Percentiles rank a stretch among this genome's conserved stretches.
These are phyloP conservation scores for Mobula birostris DNA, from an alignment of 2,113 vertebrate genomes.

Conservation along the genomic window DNA sequence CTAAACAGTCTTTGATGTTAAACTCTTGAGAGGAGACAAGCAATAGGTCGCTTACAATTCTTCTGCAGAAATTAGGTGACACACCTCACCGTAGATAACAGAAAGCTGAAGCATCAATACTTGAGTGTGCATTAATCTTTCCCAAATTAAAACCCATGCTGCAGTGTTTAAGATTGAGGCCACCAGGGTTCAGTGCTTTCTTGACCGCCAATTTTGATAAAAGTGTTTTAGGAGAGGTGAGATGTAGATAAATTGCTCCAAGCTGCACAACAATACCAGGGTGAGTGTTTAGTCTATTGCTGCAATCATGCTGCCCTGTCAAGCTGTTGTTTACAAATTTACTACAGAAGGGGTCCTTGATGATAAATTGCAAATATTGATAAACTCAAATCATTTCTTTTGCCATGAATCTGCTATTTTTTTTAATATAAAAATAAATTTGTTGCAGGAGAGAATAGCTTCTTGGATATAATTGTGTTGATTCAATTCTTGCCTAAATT, in stretches of 20 bases:
- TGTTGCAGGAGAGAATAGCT: neutral
- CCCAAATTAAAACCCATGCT: conserved; percentile 96
- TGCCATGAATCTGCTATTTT: conserved; percentile 52
- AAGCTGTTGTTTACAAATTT: conserved; percentile 55
- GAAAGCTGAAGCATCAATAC: conserved; percentile 71
- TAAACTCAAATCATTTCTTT: conserved; percentile 56
- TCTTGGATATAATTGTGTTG: neutral
- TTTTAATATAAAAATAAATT: conserved; percentile 40
- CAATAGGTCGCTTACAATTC: conserved; percentile 57
- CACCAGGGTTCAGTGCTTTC: conserved; percentile 69
- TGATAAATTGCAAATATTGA: conserved; percentile 54
- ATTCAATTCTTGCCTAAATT: neutral
- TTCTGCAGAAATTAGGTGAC: conserved; percentile 75
- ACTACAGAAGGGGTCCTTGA: conserved; percentile 49
- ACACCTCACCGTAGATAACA: conserved; percentile 78
- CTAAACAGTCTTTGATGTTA: conserved; percentile 38
- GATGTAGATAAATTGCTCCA: conserved; percentile 90
- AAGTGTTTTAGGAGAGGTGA: conserved; percentile 88
- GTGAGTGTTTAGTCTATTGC: conserved; percentile 53
- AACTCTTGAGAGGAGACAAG: conserved; percentile 57
- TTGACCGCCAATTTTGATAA: conserved; percentile 96
- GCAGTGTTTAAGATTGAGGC: conserved; percentile 84
- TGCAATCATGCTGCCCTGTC: conserved; percentile 49
- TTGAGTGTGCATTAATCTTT: conserved; percentile 89
- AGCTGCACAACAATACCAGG: conserved; percentile 54